Conservation (phyloP, 1,140 invertebrate species). For the Neodiprion pinetum region DNA sequence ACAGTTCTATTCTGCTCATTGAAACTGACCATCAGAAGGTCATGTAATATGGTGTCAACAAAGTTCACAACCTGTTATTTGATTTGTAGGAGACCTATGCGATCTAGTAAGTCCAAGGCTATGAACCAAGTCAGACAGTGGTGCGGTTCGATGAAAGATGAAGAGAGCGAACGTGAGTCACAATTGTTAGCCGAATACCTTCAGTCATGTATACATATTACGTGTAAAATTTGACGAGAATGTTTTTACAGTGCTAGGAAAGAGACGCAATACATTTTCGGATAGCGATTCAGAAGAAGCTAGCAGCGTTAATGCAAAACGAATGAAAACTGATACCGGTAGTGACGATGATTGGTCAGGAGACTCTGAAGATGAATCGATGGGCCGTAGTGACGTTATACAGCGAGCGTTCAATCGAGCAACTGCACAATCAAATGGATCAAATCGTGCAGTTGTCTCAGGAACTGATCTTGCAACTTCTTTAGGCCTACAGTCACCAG, state of each 20-base stretch:
- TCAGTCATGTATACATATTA: background rate
- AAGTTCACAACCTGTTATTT: no score
- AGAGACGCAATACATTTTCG: slow-evolving; percentile 51
- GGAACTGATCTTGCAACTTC: slow-evolving; percentile 46
- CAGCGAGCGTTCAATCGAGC: slow-evolving; percentile 57
- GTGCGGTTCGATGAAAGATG: slow-evolving; percentile 75
- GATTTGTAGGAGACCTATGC: slow-evolving; percentile 68
- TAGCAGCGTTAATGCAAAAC: slow-evolving; percentile 57
- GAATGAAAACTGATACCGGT: slow-evolving; percentile 58
- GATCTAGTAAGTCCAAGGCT: slow-evolving; percentile 81
- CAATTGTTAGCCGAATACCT: slow-evolving; percentile 6
- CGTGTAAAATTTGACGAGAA: slow-evolving; percentile 6
- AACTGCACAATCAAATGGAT: slow-evolving; percentile 54
- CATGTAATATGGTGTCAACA: no score
- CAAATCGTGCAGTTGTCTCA: slow-evolving; percentile 44
- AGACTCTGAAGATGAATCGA: slow-evolving; percentile 57
- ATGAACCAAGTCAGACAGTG: slow-evolving; percentile 85
- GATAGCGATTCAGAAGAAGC: slow-evolving; percentile 62
- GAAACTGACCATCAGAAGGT: slow-evolving; percentile 9
- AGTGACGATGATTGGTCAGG: slow-evolving; percentile 61
- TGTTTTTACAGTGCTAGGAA: slow-evolving; percentile 48
- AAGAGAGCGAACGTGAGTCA: slow-evolving; percentile 57
- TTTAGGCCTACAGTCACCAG: slow-evolving; percentile 40
- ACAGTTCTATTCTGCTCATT: background rate
- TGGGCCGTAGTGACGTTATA: slow-evolving; percentile 55